Percentiles rank a stretch among this genome's conserved stretches.
phyloP scores from a whole-genome alignment of 2,888 invertebrate genomes.

The Bhutanitis thaidina region DNA sequence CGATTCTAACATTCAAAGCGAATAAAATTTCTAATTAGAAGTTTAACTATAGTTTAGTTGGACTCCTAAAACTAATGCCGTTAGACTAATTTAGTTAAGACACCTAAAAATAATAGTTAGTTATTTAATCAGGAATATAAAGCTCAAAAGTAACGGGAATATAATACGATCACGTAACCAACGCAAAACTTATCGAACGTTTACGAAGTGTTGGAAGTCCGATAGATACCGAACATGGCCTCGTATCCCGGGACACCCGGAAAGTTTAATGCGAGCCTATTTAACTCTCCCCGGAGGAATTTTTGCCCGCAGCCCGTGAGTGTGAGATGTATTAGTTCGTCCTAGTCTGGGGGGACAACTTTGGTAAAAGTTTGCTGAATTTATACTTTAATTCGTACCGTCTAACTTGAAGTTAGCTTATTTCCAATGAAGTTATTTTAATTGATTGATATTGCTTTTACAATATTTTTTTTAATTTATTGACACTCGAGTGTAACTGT shows the following conservation, averaged over 20 bases:
- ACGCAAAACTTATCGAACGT: background rate
- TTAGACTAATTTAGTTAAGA: too few relatives aligned
- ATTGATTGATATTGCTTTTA: too few relatives aligned
- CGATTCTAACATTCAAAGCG: too few relatives aligned
- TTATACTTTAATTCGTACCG: background rate
- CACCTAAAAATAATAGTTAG: too few relatives aligned
- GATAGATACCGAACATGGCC: background rate
- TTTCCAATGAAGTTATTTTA: too few relatives aligned
- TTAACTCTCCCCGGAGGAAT: background rate
- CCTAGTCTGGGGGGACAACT: background rate
- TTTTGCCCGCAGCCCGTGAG: background rate
- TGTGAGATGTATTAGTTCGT: background rate
- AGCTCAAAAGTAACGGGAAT: background rate
- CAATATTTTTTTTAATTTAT: too few relatives aligned
- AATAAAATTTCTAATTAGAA: too few relatives aligned
- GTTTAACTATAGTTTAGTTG: too few relatives aligned
- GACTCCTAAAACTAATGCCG: too few relatives aligned
- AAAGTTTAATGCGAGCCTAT: background rate
- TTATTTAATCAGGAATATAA: background rate
- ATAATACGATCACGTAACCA: constrained; percentile 1
- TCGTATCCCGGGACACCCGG: background rate
- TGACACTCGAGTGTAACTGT: too few relatives aligned
- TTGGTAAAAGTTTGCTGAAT: background rate
- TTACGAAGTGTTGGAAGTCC: background rate
- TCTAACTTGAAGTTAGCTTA: background rate